phyloP scores from a whole-genome alignment of 2,888 invertebrate genomes.

The Andrena praecox region DNA sequence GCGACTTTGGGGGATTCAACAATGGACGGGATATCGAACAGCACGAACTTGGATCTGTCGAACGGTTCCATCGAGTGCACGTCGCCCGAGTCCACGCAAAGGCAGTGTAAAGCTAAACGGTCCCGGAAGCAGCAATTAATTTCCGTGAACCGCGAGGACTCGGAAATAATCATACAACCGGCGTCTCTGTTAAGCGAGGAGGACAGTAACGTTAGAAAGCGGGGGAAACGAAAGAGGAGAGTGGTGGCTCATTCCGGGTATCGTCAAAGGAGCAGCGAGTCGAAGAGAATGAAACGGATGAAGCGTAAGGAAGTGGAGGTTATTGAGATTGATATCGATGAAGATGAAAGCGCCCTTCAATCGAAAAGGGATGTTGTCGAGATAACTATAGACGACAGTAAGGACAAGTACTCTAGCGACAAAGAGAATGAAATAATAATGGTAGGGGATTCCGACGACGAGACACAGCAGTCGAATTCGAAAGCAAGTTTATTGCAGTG shows the following conservation, averaged over 20 bases:
- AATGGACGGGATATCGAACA: conserved; percentile 31
- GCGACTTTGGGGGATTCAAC: conserved; percentile 51
- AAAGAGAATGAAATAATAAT: conserved; percentile 84
- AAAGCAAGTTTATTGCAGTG: conserved; percentile 75
- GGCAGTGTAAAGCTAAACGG: conserved; percentile 75
- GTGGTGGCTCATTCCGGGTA: conserved; percentile 71
- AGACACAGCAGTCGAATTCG: conserved; percentile 63
- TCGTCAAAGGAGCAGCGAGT: conserved; percentile 66
- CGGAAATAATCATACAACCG: conserved; percentile 83
- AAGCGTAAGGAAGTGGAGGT: conserved; percentile 76
- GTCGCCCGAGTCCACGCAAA: conserved; percentile 40
- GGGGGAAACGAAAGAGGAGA: conserved; percentile 76
- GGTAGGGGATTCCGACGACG: conserved; percentile 81
- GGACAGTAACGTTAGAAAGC: conserved; percentile 70
- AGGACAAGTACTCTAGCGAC: conserved; percentile 83
- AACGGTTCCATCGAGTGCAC: conserved; percentile 51
- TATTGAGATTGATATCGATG: conserved; percentile 82
- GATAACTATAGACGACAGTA: conserved; percentile 80
- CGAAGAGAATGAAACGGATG: conserved; percentile 66
- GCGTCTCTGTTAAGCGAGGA: conserved; percentile 76
- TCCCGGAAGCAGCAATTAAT: conserved; percentile 82
- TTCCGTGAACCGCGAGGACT: conserved; percentile 82
- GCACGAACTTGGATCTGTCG: conserved; percentile 42
- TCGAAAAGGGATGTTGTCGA: conserved; percentile 74
- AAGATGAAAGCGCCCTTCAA: conserved; percentile 67